A percentile compares a stretch with the other conserved stretches of the same genome.
Evolutionary conservation across 2,888 invertebrate genomes (phyloP).

Genomic region (Theretra japonica): DNA sequence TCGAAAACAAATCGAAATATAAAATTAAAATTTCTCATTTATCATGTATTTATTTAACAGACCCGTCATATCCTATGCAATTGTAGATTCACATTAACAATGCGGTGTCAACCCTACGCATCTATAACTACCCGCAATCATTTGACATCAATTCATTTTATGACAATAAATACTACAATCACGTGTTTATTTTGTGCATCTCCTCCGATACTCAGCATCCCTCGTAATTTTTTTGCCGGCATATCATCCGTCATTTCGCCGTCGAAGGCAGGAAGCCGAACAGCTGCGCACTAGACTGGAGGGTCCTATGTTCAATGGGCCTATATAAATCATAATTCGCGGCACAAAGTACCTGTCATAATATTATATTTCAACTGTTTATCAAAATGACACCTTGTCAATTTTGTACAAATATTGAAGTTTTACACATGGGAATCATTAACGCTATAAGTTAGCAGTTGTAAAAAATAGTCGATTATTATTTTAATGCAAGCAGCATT

Average conservation of each 20-base stretch:
- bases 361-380: background rate
- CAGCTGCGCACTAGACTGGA: conserved; percentile 1
- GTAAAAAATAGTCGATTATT: too few species aligned
- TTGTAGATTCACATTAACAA: background rate
- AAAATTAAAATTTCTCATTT: too few species aligned
- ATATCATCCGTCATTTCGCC: conserved; percentile 18
- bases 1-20: too few species aligned
- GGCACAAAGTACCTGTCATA: conserved; percentile 3
- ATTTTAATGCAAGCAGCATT: too few species aligned
- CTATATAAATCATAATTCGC: background rate
- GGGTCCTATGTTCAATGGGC: background rate
- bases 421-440: too few species aligned
- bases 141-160: background rate
- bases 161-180: background rate
- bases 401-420: background rate
- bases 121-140: background rate
- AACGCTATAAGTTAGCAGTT: too few species aligned
- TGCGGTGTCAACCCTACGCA: background rate
- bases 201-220: background rate
- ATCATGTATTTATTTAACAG: background rate
- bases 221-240: background rate
- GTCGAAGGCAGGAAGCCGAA: conserved; percentile 19
- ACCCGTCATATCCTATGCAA: too few species aligned
- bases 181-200: background rate
- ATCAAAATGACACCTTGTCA: background rate